A percentile compares a stretch with the other conserved stretches of the same genome.
Evolutionary conservation across 2,797 vertebrate species (phyloP).

Genomic region (Nasua narica): DNA sequence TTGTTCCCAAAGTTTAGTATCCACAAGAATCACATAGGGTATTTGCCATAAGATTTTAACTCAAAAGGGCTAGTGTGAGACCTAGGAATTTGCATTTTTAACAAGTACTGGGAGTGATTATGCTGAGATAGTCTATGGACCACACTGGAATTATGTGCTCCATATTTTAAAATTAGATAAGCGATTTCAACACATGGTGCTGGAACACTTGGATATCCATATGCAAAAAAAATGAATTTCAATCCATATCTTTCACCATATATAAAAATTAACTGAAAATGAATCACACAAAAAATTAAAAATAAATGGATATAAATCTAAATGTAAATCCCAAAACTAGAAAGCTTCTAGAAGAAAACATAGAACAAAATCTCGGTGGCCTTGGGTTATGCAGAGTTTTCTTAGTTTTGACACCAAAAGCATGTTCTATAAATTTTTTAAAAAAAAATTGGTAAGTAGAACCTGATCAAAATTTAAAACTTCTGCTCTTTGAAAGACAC

Average conservation of each 20-base stretch:
- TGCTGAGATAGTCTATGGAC: constrained; percentile 60
- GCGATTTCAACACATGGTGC: constrained; percentile 72
- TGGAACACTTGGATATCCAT: constrained; percentile 74
- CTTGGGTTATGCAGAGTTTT: constrained; percentile 36
- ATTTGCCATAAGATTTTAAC: constrained; percentile 25
- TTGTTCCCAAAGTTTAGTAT: neutral
- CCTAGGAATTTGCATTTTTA: constrained; percentile 56
- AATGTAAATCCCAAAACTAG: constrained; percentile 57
- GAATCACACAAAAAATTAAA: constrained; percentile 60
- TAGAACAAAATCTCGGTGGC: constrained; percentile 43
- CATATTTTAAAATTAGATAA: constrained; percentile 76
- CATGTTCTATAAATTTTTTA: neutral
- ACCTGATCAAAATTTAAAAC: neutral
- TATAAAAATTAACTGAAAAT: constrained; percentile 70
- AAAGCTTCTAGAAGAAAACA: constrained; percentile 69
- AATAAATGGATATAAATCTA: constrained; percentile 62
- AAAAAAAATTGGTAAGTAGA: neutral
- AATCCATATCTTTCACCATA: constrained; percentile 67
- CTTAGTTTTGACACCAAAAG: constrained; percentile 20
- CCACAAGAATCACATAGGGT: neutral
- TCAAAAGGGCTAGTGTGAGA: neutral
- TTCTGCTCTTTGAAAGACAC: neutral
- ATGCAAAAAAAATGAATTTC: constrained; percentile 70
- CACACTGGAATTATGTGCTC: constrained; percentile 65
- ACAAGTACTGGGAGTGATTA: constrained; percentile 27